Percentiles rank a stretch among this genome's conserved stretches.
Evolutionary conservation across 2,113 vertebrate genomes (phyloP).

Genomic region (Chaenocephalus aceratus): DNA sequence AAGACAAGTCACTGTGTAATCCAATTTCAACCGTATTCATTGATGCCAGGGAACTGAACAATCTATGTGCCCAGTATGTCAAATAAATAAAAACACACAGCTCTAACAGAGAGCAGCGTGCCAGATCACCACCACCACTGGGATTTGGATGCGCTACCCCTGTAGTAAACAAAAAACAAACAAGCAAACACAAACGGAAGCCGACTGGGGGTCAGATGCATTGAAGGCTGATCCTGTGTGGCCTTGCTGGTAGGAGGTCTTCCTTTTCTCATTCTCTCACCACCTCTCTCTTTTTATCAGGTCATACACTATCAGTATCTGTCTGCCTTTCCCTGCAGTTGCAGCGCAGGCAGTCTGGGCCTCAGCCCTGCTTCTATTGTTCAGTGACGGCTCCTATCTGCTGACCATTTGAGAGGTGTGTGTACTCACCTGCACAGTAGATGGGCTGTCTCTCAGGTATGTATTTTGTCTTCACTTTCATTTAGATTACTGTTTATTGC

Average conservation of each 20-base stretch:
- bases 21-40: conserved; percentile 62
- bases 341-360: conserved; percentile 1
- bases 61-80: conserved; percentile 46
- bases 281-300: conserved; percentile 55
- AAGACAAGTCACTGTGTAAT: conserved; percentile 71
- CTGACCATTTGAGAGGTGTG: conserved; percentile 35
- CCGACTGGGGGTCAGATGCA: conserved; percentile 47
- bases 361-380: conserved; percentile 64
- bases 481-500: conserved; percentile 30
- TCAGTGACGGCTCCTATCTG: conserved; percentile 66
- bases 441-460: conserved; percentile 36
- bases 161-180: conserved; percentile 7
- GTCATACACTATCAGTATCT: conserved; percentile 66
- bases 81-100: conserved; percentile 32
- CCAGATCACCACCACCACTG: conserved; percentile 35
- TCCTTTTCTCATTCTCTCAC: conserved; percentile 31
- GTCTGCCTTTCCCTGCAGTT: conserved; percentile 27
- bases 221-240: conserved; percentile 69
- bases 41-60: conserved; percentile 43
- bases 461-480: conserved; percentile 25
- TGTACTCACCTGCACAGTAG: conserved; percentile 55
- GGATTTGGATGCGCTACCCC: conserved; percentile 13
- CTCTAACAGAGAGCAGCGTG: conserved; percentile 21
- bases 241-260: conserved; percentile 70
- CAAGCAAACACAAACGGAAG: conserved; percentile 38